Base-by-base conservation (phyloP, 2,888 invertebrate genomes). In the Rotaria sp. region DNA sequence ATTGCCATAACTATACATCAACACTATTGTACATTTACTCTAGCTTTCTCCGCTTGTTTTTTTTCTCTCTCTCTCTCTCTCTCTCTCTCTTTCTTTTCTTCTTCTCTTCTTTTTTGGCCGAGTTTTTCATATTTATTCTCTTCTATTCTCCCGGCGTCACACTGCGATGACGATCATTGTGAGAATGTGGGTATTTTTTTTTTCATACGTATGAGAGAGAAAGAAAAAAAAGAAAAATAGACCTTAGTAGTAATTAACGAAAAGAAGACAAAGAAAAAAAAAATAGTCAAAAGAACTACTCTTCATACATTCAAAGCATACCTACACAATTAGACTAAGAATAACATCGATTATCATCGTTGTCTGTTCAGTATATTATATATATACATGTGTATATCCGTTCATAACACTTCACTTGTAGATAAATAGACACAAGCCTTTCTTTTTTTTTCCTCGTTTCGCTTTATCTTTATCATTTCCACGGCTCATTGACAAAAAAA, bases 381-480 rank as follows among this genome's bases (percentile, higher is more conserved):
- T 18, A 67, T 21, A 67, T 35, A 67, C 5, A 35, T 7, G 18
- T 67, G 8, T 38, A 35, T 35, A 67, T 67, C 67, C 67, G 21
- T 35, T 67, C 35, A 67, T 67, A 38, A 67, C 21, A 67, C 67
- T 67, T 67, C 67, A 67, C 67, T 67, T 67, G 67, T 67, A 67
- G 67, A 67, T 67, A 67, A 38, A 67, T 67, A 67, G 67, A 67
- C 67, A 35, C 67, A 67, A 38, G 30, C 67, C 15, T 67, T 67
- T 67, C 18, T 8, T 30, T 57, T 57, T 21, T 21, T 38, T 67
- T 67, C 15, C 18, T 67, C 67, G 67, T 67, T 67, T 67, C 35
- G 30, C 67, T 67, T 67, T 67, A 67, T 67, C 30, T 15, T 21
- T 67, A 67, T 67, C 67, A 67, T 67, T 67, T 35, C 67, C 30